phyloP scores from a whole-genome alignment of 2,797 vertebrate genomes.

The Macropodus opercularis region DNA sequence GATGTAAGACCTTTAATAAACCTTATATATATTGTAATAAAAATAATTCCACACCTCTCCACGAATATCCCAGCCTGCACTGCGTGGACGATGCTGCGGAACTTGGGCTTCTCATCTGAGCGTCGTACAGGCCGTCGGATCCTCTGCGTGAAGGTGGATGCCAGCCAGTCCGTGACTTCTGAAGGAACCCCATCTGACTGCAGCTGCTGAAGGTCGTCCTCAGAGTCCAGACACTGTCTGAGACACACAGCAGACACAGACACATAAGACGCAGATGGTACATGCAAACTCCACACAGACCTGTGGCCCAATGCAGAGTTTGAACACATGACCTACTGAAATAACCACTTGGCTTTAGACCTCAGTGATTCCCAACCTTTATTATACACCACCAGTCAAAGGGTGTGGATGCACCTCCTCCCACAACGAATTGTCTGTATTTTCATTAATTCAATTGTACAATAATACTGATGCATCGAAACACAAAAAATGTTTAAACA shows the following conservation, averaged over 20 bases:
- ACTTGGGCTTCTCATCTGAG: conserved; percentile 91
- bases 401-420: no score
- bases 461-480: no score
- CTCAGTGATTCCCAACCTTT: no score
- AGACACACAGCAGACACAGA: conserved; percentile 6
- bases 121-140: conserved; percentile 81
- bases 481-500: no score
- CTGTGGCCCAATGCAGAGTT: no score
- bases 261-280: background rate
- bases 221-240: conserved; percentile 89
- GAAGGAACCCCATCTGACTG: conserved; percentile 90
- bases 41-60: no score
- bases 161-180: conserved; percentile 93
- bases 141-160: conserved; percentile 91
- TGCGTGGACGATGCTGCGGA: conserved; percentile 93
- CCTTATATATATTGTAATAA: background rate
- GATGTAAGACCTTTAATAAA: background rate
- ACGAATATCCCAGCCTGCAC: conserved; percentile 96
- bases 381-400: no score
- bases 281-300: no score
- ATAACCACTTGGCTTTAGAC: no score
- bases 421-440: no score
- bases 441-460: no score
- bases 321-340: no score
- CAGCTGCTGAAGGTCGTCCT: conserved; percentile 91